Percentiles rank a stretch among this genome's conserved stretches.
Evolutionary conservation across 2,797 vertebrate genomes (phyloP).

Genomic region (Acipenser ruthenus): DNA sequence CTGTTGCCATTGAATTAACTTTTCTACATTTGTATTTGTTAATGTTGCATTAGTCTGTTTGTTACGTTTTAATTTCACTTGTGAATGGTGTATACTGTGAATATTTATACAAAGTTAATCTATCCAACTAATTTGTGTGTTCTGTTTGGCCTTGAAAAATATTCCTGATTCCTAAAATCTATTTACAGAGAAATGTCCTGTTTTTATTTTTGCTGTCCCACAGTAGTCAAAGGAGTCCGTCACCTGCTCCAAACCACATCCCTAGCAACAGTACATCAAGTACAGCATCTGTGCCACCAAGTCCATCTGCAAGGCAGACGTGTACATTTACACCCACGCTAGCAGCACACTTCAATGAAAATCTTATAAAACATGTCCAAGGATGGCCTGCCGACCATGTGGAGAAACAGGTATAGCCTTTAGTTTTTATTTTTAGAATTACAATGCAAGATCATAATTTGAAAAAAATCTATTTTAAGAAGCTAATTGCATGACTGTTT

Average conservation of each 20-base stretch:
- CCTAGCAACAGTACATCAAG: slow-evolving; percentile 63
- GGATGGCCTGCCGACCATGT: slow-evolving; percentile 95
- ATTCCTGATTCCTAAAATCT: too few species aligned
- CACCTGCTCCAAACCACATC: slow-evolving; percentile 84
- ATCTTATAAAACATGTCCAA: slow-evolving; percentile 95
- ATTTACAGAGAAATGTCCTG: neutral
- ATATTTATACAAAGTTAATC: too few species aligned
- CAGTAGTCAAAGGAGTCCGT: slow-evolving; percentile 96
- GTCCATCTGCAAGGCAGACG: slow-evolving; percentile 60
- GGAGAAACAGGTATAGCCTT: slow-evolving; percentile 82
- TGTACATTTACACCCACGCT: slow-evolving; percentile 88
- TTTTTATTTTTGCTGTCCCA: slow-evolving; percentile 14
- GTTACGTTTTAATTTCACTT: too few species aligned
- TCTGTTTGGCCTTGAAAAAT: too few species aligned
- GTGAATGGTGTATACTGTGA: too few species aligned
- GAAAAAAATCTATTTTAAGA: too few species aligned
- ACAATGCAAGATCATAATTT: too few species aligned
- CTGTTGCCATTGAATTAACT: too few species aligned
- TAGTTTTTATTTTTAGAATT: too few species aligned
- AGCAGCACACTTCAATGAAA: slow-evolving; percentile 92
- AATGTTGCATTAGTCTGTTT: too few species aligned
- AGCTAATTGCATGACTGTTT: too few species aligned
- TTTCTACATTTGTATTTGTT: slow-evolving; percentile 3
- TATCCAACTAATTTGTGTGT: too few species aligned
- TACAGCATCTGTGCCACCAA: slow-evolving; percentile 60